Evolutionary conservation across 2,888 invertebrate genomes (phyloP).

Genomic region (Lacanobia oleracea): DNA sequence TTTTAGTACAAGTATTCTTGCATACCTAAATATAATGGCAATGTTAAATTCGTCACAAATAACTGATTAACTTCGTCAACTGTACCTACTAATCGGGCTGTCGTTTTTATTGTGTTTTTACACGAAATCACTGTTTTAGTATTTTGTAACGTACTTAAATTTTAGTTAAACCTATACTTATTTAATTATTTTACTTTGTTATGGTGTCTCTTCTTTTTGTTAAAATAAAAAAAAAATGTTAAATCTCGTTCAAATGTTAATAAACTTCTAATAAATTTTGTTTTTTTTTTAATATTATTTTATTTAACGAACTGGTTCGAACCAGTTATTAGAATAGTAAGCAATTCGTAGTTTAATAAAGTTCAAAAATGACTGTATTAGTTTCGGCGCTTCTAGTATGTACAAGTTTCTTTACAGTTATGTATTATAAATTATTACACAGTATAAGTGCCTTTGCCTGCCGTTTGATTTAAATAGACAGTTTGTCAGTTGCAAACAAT

Average conservation of each 20-base stretch:
- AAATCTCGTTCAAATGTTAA: slow-evolving; percentile 65
- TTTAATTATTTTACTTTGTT: slow-evolving; percentile 51
- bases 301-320: background rate
- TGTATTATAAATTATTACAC: slow-evolving; percentile 45
- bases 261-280: slow-evolving; percentile 49
- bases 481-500: slow-evolving; percentile 3
- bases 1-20: background rate
- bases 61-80: slow-evolving; percentile 6
- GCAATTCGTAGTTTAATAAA: slow-evolving; percentile 33
- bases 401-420: slow-evolving; percentile 32
- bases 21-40: too few relatives aligned
- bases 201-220: slow-evolving; percentile 51
- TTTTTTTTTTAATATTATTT: slow-evolving; percentile 14
- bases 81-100: slow-evolving; percentile 24
- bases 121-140: slow-evolving; percentile 35
- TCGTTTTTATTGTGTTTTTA: slow-evolving; percentile 20
- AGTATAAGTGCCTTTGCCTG: slow-evolving; percentile 67
- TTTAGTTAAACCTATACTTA: slow-evolving; percentile 42
- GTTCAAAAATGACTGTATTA: slow-evolving; percentile 35
- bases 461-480: slow-evolving; percentile 40
- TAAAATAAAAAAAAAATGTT: slow-evolving; percentile 47
- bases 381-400: slow-evolving; percentile 37
- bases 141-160: slow-evolving; percentile 60
- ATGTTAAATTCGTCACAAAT: slow-evolving; percentile 3
- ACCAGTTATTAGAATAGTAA: slow-evolving; percentile 18